These are phyloP conservation scores for Periparus ater DNA, from an alignment of 2,797 vertebrate genomes.

Conservation along the genomic window DNA sequence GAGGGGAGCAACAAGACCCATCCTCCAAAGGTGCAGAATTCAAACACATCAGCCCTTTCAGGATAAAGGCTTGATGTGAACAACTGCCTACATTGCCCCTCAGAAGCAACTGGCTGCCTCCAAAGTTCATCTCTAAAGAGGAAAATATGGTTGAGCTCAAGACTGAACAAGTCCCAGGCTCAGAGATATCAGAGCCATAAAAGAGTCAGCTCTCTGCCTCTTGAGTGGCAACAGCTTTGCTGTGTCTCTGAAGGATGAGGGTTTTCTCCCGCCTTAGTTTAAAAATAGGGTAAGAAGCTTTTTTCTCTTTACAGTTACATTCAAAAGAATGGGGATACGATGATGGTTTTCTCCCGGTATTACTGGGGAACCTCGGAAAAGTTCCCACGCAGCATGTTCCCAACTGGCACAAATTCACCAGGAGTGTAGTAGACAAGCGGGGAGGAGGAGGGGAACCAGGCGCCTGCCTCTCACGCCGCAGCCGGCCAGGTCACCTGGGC, in stretches of 20 bases:
- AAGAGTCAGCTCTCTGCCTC: too few species aligned
- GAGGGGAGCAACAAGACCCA: neutral
- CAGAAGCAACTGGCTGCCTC: neutral
- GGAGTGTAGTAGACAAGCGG: accelerated
- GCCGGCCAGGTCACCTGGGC: neutral
- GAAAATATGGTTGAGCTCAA: neutral
- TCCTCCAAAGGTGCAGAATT: neutral
- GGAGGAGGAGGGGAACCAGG: neutral
- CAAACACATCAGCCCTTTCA: neutral
- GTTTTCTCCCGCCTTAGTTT: neutral
- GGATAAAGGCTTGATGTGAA: neutral
- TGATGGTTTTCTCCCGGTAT: neutral
- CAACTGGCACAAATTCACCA: neutral
- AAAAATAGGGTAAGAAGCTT: neutral
- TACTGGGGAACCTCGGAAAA: neutral
- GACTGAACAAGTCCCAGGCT: neutral
- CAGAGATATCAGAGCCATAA: neutral
- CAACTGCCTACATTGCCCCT: neutral
- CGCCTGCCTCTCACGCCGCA: neutral
- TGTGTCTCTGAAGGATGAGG: neutral
- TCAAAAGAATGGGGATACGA: neutral
- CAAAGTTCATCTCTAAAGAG: neutral
- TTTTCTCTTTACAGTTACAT: too few species aligned
- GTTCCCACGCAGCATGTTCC: neutral
- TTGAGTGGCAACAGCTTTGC: neutral